Evolutionary conservation across 2,888 invertebrate species (phyloP).

Genomic region (Netelia inedita): DNA sequence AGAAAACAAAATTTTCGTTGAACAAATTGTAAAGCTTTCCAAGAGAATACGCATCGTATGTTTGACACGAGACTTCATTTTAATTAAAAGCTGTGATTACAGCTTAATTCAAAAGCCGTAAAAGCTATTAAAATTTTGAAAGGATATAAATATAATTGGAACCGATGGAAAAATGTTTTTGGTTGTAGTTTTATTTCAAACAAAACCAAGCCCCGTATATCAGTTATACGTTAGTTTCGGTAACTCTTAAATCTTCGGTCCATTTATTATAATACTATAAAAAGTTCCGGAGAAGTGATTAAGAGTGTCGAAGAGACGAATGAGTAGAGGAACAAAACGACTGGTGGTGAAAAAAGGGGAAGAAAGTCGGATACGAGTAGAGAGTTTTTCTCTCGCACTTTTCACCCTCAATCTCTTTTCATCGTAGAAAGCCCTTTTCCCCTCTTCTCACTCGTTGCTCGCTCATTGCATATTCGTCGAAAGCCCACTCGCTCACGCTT

Average conservation of each 20-base stretch:
- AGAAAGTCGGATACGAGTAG: not conserved
- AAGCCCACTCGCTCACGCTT: conserved; percentile 45
- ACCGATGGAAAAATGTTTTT: not conserved
- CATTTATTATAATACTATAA: not conserved
- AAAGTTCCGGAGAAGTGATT: not conserved
- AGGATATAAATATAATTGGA: no score
- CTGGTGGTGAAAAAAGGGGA: no score
- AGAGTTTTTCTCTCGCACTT: not conserved
- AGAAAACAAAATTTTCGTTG: not conserved
- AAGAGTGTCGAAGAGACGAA: not conserved
- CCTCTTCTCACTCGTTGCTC: conserved; percentile 30
- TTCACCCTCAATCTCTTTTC: not conserved
- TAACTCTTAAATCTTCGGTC: not conserved
- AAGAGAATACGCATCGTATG: no score
- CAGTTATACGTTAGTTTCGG: not conserved
- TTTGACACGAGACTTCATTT: no score
- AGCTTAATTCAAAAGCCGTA: no score
- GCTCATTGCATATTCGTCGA: conserved; percentile 68
- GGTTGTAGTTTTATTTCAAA: not conserved
- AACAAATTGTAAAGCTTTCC: no score
- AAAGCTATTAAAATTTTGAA: no score
- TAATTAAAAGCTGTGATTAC: no score
- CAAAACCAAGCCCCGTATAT: not conserved
- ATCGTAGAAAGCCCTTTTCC: conserved; percentile 31
- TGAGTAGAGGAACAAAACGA: no score